Conservation (phyloP, 2,888 invertebrate species). For the Agrochola lychnidis region DNA sequence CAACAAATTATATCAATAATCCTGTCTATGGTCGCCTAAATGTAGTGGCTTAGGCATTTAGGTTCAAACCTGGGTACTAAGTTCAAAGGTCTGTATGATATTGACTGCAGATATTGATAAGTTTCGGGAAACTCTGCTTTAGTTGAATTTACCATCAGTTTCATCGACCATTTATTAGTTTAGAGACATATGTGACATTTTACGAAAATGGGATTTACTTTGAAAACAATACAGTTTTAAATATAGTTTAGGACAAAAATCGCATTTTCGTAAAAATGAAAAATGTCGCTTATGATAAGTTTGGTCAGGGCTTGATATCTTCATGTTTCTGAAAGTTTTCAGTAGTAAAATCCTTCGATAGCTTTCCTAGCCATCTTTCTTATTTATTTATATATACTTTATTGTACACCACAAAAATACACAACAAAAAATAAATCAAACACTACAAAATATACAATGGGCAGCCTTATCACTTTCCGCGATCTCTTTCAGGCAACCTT, state of each 20-base stretch:
- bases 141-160: background rate
- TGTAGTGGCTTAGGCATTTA: constrained; percentile 18
- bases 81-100: constrained; percentile 13
- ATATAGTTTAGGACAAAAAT: background rate
- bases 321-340: background rate
- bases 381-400: too few relatives aligned
- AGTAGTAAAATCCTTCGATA: background rate
- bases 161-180: background rate
- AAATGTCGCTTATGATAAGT: background rate
- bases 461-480: too few relatives aligned
- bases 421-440: too few relatives aligned
- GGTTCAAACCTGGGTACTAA: constrained; percentile 3
- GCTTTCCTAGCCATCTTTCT: background rate
- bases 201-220: background rate
- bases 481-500: too few relatives aligned
- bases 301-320: background rate
- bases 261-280: too few relatives aligned
- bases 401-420: too few relatives aligned
- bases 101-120: background rate
- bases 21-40: constrained; percentile 21
- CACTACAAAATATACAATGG: too few relatives aligned
- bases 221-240: background rate
- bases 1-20: constrained; percentile 54
- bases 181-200: background rate
- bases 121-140: background rate